Percentiles rank a stretch among this genome's conserved stretches.
phyloP scores from a whole-genome alignment of 2,113 vertebrate genomes.

The Antechinus stuartii region DNA sequence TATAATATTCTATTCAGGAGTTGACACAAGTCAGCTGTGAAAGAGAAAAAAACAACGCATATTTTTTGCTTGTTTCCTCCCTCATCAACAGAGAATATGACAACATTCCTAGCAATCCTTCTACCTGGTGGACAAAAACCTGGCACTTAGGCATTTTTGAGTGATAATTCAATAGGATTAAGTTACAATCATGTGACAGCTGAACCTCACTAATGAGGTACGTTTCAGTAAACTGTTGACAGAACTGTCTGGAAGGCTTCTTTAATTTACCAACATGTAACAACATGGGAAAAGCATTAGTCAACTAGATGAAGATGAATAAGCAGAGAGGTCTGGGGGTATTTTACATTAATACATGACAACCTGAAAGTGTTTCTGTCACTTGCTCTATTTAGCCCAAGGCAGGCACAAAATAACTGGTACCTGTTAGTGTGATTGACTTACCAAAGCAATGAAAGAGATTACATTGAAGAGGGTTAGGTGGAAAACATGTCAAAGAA shows the following conservation, averaged over 20 bases:
- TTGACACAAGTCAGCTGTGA: slow-evolving; percentile 55
- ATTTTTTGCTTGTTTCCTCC: slow-evolving; percentile 71
- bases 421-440: slow-evolving; percentile 86
- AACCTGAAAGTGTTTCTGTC: slow-evolving; percentile 89
- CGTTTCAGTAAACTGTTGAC: slow-evolving; percentile 92
- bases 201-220: slow-evolving; percentile 88
- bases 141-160: slow-evolving; percentile 85
- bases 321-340: slow-evolving; percentile 84
- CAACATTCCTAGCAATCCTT: slow-evolving; percentile 82
- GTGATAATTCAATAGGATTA: slow-evolving; percentile 91
- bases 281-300: slow-evolving; percentile 89
- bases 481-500: slow-evolving; percentile 74
- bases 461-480: slow-evolving; percentile 75
- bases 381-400: slow-evolving; percentile 87
- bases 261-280: slow-evolving; percentile 91
- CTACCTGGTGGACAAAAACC: slow-evolving; percentile 82
- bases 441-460: slow-evolving; percentile 82
- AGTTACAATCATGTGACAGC: slow-evolving; percentile 87
- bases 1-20: slow-evolving; percentile 42
- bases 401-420: slow-evolving; percentile 83
- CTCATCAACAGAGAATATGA: slow-evolving; percentile 76
- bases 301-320: slow-evolving; percentile 92
- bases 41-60: not conserved
- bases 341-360: slow-evolving; percentile 91
- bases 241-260: slow-evolving; percentile 88